Evolutionary conservation across 2,888 invertebrate species (phyloP).

Genomic region (Nomada goodeniana): DNA sequence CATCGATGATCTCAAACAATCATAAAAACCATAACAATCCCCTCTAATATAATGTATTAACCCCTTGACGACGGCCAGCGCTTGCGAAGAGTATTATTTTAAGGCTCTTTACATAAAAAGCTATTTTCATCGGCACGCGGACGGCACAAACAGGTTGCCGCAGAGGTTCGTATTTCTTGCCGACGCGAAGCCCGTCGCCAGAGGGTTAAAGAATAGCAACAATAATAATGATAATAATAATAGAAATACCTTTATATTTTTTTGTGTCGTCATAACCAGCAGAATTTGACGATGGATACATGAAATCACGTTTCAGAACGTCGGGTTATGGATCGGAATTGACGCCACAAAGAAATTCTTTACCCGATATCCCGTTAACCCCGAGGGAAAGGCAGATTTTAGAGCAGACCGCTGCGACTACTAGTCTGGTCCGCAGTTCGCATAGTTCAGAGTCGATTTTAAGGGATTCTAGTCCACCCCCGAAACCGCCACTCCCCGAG

Average conservation of each 20-base stretch:
- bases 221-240: not conserved
- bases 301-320: conserved; percentile 73
- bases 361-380: conserved; percentile 93
- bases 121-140: no score
- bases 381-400: conserved; percentile 90
- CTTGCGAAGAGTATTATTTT: no score
- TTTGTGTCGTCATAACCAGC: conserved; percentile 38
- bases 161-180: no score
- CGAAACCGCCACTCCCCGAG: conserved; percentile 95
- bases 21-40: not conserved
- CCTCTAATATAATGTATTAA: no score
- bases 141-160: no score
- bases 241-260: conserved; percentile 14
- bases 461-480: conserved; percentile 90
- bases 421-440: conserved; percentile 89
- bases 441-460: conserved; percentile 93
- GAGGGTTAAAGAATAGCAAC: no score
- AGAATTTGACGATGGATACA: conserved; percentile 19
- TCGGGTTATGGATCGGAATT: conserved; percentile 82
- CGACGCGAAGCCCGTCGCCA: not conserved
- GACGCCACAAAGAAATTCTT: conserved; percentile 87
- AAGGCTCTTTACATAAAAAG: no score
- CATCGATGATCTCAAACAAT: no score
- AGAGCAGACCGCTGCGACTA: conserved; percentile 86
- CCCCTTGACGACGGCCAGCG: no score